Evolutionary conservation across 1,140 invertebrate genomes (phyloP), one percentile per base, ranked within the genome.

Genomic region (Hetaerina americana): DNA sequence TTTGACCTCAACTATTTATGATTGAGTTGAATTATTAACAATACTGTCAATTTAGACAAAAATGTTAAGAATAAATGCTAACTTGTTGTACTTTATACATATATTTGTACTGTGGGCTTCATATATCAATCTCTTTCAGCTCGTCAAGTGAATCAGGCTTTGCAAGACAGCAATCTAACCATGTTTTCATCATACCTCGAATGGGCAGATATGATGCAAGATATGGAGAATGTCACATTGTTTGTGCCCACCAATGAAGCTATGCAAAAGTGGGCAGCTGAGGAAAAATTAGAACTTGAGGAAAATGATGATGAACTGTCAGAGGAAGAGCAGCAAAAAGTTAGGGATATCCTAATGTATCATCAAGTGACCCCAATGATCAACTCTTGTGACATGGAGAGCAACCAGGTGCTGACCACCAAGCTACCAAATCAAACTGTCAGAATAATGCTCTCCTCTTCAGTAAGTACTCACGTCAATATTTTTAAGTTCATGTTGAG

Each of bases 401-500:
- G 87, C 73, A 82, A 83, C 66, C 78, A 78, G 8, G 73, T 80
- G 66, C 73, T 85, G 71, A 80, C 80, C 12, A 84, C 84, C 0
- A 77, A 80, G 12, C 76, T 80, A 8, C 73, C 76, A 8, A 84
- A 82, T 40, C 77, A 80, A 69, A 80, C 76, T 28, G 74, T 88
- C 1, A 79, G 85, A 24, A 77, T 88, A 6, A 87, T 87, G 76
- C 76, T 87, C 0, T 87, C 86, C 76, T 84, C 84, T 31, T 83
- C 83, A 0, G 81, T 83, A 78, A 78, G 79, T 67, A 22, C 68
- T n/a, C n/a, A n/a, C n/a, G n/a, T n/a, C n/a, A n/a, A n/a, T n/a
- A n/a, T n/a, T n/a, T n/a, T n/a, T n/a, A n/a, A n/a, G n/a, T n/a
- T n/a, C n/a, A n/a, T n/a, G n/a, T n/a, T n/a, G n/a, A n/a, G n/a